Base-by-base conservation (phyloP, 2,888 invertebrate species). In the Harpalus rufipes region DNA sequence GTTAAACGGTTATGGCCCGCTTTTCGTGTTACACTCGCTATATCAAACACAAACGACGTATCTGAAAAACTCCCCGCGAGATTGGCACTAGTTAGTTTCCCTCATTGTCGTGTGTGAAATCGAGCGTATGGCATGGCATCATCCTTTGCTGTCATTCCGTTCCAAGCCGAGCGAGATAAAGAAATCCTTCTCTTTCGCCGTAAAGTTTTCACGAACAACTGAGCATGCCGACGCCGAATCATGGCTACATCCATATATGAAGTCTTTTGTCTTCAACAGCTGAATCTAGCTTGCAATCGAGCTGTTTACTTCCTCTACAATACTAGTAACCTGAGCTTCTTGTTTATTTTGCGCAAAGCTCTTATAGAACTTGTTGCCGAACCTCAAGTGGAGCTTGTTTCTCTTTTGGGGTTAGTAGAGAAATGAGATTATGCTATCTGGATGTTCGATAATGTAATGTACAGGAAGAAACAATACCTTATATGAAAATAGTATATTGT, bases 131-230 rank as follows among this genome's bases (percentile, higher is more conserved):
- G 59, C 51, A 32, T n/a, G 44, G 59, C 51, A 78, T 51, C 58
- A 78, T 6, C 63, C 21, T 12, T 32, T 32, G 32, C 32, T 32
- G 32, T 3, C 25, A 2, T 25, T 25, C 32, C 32, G 32, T 32
- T 32, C 32, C 32, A 32, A 63, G 10, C 39, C 16, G 74, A 61
- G 32, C 80, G 80, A 81, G 81, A 81, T 81, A 65, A 65, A 65
- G 81, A 61, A 61, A 44, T 65, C 25, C n/a, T 18, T 21, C 65
- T 41, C 51, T 82, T 82, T 79, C 16, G 39, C 56, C 82, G 44
- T 81, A 81, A 81, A 81, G 21, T 81, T 82, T 65, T 82, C 82
- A 82, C 82, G 56, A 72, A 32, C 72, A 25, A 65, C 58, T 82
- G 41, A 63, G 51, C 81, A 56, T 12, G 12, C 10, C 76, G 80